These are phyloP conservation scores for Drosophila subpulchrella DNA, from an alignment of 1,140 invertebrate genomes.

Conservation along the genomic window DNA sequence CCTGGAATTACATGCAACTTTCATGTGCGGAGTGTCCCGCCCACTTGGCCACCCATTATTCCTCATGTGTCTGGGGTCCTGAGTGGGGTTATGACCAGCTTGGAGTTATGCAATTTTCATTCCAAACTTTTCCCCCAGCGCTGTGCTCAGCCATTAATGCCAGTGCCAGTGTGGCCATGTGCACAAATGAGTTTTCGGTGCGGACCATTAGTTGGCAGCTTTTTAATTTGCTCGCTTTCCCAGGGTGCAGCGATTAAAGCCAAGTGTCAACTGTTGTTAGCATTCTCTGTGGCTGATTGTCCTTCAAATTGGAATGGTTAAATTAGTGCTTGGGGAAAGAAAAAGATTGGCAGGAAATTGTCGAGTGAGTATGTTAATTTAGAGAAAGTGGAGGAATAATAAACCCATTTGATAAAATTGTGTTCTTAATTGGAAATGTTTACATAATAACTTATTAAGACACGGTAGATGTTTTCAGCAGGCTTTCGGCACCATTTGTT, in stretches of 20 bases:
- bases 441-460: background rate
- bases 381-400: background rate
- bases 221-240: conserved; percentile 59
- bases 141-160: conserved; percentile 14
- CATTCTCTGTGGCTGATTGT: conserved; percentile 21
- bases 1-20: conserved; percentile 61
- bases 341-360: background rate
- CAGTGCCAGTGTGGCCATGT: conserved; percentile 38
- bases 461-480: too few relatives aligned
- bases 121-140: conserved; percentile 54
- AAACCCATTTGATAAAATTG: background rate
- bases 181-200: conserved; percentile 61
- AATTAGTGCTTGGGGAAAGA: background rate
- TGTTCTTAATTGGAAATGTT: too few relatives aligned
- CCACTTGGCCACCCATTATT: conserved; percentile 16
- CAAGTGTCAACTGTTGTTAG: conserved; percentile 60
- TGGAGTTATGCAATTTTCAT: conserved; percentile 74
- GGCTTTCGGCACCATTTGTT: too few relatives aligned
- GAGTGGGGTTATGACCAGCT: conserved; percentile 33
- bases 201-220: conserved; percentile 62
- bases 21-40: conserved; percentile 51
- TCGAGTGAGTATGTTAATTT: background rate
- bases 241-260: conserved; percentile 32
- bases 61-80: conserved; percentile 24
- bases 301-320: conserved; percentile 28